Evolutionary conservation across 2,888 invertebrate genomes (phyloP), one percentile per base, ranked within the genome.

Genomic region (Actias luna): DNA sequence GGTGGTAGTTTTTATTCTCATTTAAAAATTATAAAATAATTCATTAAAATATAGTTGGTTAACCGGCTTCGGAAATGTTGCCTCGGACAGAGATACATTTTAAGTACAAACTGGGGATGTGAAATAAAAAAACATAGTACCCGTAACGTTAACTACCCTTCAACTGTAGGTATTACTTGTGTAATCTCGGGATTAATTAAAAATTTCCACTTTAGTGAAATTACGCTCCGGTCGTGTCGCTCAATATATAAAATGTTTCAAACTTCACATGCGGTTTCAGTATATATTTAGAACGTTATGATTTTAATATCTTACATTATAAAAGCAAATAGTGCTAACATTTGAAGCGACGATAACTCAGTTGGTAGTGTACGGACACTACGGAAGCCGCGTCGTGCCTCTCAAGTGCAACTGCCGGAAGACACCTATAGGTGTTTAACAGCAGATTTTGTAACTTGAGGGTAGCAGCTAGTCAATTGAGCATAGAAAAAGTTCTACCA

Each of bases 131-230:
- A 50, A 50, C 22, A 50, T 25, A 25, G 7, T 50, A 25, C 22
- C 25, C 46, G 29, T n/a, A 55, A 16, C 16, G 55, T n/a, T 5
- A 2, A 55, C 55, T 27, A 29, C 62, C 59, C 35, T 58, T 58
- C 29, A n/a, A n/a, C 16, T 25, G 55, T 59, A 58, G 39, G 42
- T 18, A 63, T 63, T 59, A 52, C 59, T 58, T 55, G 62, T 62
- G 62, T 75, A 76, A 75, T 75, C 71, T 66, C 60, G 64, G 72
- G 74, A 70, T 76, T 84, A 82, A 85, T 85, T 84, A 85, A 84
- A 85, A 84, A 80, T 73, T 82, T 83, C 79, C 79, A 78, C 79
- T 75, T 74, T 73, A 77, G 72, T 71, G 69, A 64, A 70, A 69
- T 63, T 60, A 62, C 64, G 66, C 65, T 61, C 64, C 67, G 67